Percentiles rank a stretch among this genome's conserved stretches.
Evolutionary conservation across 64 coral and sea anemone genomes (phyloP).

Genomic region (Orbicella faveolata): DNA sequence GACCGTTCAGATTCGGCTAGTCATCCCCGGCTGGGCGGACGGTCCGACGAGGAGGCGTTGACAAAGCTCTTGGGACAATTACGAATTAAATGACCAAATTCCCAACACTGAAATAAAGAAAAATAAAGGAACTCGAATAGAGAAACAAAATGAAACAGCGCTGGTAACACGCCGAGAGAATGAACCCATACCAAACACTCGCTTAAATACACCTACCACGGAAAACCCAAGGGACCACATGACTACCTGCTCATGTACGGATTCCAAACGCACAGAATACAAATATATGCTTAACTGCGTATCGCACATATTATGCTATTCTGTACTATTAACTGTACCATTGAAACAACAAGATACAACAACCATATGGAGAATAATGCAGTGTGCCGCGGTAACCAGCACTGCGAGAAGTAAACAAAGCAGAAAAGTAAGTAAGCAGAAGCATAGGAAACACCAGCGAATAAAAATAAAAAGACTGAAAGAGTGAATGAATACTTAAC

Average conservation of each 20-base stretch:
- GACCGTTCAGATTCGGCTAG: not conserved
- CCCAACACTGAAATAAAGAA: not conserved
- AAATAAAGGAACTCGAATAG: not conserved
- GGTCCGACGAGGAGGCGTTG: not conserved
- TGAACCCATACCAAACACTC: not conserved
- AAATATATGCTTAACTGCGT: no score
- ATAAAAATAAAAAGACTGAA: no score
- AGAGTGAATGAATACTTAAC: no score
- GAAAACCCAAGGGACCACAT: not conserved
- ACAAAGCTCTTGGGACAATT: not conserved
- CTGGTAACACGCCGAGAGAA: conserved; percentile 2
- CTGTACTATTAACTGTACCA: not conserved
- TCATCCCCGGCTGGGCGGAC: conserved; percentile 5
- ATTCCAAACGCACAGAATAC: not conserved
- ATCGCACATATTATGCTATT: not conserved
- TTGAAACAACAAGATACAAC: no score
- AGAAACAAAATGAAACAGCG: not conserved
- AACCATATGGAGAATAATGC: no score
- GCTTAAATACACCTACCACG: not conserved
- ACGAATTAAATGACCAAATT: not conserved
- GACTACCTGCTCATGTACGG: not conserved
- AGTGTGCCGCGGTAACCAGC: no score
- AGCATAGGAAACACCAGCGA: no score
- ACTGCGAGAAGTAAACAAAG: no score
- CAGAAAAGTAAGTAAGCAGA: no score